Evolutionary conservation across 2,113 vertebrate genomes (phyloP).

Genomic region (Paramisgurnus dabryanus): DNA sequence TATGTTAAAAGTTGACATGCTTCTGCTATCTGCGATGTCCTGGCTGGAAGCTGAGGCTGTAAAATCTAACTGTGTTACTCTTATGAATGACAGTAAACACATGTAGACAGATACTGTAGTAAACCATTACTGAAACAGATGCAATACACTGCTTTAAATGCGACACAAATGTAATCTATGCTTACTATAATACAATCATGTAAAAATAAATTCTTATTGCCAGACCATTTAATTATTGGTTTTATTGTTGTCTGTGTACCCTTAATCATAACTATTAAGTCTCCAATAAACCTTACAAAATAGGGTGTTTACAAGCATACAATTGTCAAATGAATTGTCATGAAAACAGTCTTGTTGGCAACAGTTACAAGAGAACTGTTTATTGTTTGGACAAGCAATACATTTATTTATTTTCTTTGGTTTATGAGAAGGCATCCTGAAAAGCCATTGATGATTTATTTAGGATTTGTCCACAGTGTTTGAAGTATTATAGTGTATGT

Average conservation of each 20-base stretch:
- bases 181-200: too few species aligned
- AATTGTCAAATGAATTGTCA: too few species aligned
- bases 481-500: background rate
- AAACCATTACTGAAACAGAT: background rate
- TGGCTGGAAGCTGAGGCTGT: constrained; percentile 54
- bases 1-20: constrained; percentile 53
- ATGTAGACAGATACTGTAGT: constrained; percentile 2
- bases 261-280: too few species aligned
- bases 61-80: constrained; percentile 18
- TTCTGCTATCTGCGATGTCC: constrained; percentile 76
- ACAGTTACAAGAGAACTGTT: too few species aligned
- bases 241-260: too few species aligned
- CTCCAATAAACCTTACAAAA: too few species aligned
- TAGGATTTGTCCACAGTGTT: background rate
- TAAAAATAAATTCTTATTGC: too few species aligned
- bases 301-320: too few species aligned
- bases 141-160: background rate
- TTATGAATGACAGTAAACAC: background rate
- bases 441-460: background rate
- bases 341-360: too few species aligned
- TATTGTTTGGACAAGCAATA: too few species aligned
- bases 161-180: too few species aligned
- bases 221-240: too few species aligned
- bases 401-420: background rate
- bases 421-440: background rate